These are phyloP conservation scores for Monodelphis domestica DNA, from an alignment of 2,797 vertebrate genomes.

Conservation along the genomic window DNA sequence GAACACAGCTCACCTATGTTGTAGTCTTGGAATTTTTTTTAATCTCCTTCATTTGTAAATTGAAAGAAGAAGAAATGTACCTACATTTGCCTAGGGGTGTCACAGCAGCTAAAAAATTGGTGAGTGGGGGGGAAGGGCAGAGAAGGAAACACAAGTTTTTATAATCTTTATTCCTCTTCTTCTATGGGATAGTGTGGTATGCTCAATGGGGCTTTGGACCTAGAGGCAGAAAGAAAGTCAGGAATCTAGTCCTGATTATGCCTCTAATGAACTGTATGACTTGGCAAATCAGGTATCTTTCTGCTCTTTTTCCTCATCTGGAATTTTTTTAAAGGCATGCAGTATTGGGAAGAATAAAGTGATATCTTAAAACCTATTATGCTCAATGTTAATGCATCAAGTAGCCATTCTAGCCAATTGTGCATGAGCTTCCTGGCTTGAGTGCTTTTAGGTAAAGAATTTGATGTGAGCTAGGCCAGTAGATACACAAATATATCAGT, in stretches of 20 bases:
- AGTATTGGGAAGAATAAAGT: neutral
- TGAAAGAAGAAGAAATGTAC: neutral
- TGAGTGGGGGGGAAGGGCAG: neutral
- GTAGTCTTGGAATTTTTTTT: neutral
- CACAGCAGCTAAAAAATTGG: neutral
- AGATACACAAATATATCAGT: neutral
- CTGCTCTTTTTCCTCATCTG: neutral
- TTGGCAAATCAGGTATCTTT: too few species aligned
- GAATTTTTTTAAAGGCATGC: neutral
- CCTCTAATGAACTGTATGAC: neutral
- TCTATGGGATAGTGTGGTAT: neutral
- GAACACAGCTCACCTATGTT: neutral
- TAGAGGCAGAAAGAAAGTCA: neutral
- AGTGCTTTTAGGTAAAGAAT: neutral
- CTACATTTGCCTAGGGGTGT: neutral
- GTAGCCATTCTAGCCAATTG: neutral
- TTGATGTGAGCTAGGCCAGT: neutral
- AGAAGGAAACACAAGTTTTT: neutral
- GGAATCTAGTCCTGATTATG: neutral
- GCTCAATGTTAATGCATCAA: neutral
- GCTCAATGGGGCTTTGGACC: neutral
- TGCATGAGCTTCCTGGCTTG: neutral
- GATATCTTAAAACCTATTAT: neutral
- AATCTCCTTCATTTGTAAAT: neutral
- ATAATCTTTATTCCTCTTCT: neutral